Evolutionary conservation across 2,888 invertebrate genomes (phyloP).

Genomic region (Gastrophysa polygoni): DNA sequence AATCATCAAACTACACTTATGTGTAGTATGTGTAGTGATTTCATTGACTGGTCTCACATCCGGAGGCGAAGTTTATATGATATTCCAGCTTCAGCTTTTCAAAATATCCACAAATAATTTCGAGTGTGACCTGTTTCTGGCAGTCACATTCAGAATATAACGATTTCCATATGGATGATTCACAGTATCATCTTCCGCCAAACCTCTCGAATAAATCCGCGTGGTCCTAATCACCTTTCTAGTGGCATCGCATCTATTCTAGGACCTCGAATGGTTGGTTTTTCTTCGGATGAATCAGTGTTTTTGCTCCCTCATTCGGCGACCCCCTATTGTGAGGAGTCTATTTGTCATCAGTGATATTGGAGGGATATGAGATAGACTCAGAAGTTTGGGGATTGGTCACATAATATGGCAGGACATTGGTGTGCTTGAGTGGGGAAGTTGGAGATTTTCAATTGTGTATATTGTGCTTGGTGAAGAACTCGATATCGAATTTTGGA

Average conservation of each 20-base stretch:
- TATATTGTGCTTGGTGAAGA: too few relatives aligned
- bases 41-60: background rate
- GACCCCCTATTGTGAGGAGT: background rate
- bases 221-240: conserved; percentile 14
- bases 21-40: too few relatives aligned
- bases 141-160: background rate
- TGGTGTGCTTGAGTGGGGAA: too few relatives aligned
- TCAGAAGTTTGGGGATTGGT: background rate
- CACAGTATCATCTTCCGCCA: background rate
- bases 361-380: too few relatives aligned
- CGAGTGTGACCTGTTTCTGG: background rate
- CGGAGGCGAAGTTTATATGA: too few relatives aligned
- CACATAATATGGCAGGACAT: background rate
- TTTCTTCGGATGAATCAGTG: conserved; percentile 14
- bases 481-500: too few relatives aligned
- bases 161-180: conserved; percentile 14
- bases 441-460: too few relatives aligned
- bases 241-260: conserved; percentile 14
- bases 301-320: conserved; percentile 3
- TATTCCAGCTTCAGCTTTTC: background rate
- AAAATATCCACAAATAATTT: background rate
- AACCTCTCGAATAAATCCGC: conserved; percentile 10
- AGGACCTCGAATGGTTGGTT: conserved; percentile 1
- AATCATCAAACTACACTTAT: too few relatives aligned
- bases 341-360: background rate